Base-by-base conservation (phyloP, 1,140 invertebrate genomes). In the Papilio machaon region DNA sequence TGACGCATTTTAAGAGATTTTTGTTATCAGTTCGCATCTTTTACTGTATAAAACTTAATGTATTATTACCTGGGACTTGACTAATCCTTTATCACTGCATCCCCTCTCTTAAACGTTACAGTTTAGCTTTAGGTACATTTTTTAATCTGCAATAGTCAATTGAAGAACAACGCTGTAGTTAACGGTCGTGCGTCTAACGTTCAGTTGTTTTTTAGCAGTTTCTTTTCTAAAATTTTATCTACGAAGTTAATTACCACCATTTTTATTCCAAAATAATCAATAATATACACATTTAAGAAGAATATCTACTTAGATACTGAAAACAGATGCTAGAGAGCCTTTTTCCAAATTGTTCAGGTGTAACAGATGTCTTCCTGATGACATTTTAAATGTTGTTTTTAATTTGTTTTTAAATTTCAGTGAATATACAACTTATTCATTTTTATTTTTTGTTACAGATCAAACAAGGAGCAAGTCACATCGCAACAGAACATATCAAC, bases 361-460 rank as follows among this genome's bases (percentile, higher is more conserved):
- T 60, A 60, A 23, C 8, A 60, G 0, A 73, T 73, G 17, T 23
- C 30, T 38, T 30, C 11, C 8, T 15, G 30, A 7, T 73, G 17
- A 11, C 77, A 73, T 73, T 6, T 49, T 49, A 13, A 43, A 43
- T 49, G 13, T 49, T 13, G 6, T 49, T 49, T 49, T 49, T 47
- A 47, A 47, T 47, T 47, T 47, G 17, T 54, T 54, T 58, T 58
- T 58, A 2, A 0, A 58, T 58, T 58, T 8, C 9, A n/a, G 54
- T 58, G 6, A 58, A 19, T 6, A 9, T 17, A 19, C 2, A 58
- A 58, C 17, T 58, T 1, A 19, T 58, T 9, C 19, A 2, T 19
- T 79, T 6, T n/a, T 82, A 84, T 83, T 84, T 76, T 85, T 92
- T 91, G 87, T 94, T 94, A 82, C 92, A 94, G 92, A 93, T 91